Conservation (phyloP, 2,113 vertebrate species). For the Struthidea cinerea region DNA sequence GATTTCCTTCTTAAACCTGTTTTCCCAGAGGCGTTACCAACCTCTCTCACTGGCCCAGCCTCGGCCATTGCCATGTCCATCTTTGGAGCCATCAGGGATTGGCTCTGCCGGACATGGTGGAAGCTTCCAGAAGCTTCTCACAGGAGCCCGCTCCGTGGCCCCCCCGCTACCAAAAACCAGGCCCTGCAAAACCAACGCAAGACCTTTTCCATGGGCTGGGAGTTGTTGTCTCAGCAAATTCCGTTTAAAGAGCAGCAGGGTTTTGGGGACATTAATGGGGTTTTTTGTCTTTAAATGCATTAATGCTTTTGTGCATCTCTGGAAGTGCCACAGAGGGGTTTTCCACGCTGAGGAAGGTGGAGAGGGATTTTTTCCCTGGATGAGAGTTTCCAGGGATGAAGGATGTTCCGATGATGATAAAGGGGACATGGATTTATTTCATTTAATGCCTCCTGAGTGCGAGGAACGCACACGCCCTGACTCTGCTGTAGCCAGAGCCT, state of each 20-base stretch:
- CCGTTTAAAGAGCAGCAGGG: background rate
- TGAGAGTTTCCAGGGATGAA: background rate
- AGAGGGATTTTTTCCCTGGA: background rate
- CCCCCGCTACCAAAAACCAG: no score
- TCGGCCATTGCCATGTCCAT: no score
- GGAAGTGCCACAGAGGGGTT: background rate
- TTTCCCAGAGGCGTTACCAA: no score
- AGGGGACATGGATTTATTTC: background rate
- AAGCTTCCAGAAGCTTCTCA: no score
- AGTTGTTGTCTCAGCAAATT: background rate
- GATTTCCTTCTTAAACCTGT: no score
- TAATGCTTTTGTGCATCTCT: background rate
- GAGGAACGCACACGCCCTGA: accelerated
- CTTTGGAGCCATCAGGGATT: no score
- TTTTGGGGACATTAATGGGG: background rate
- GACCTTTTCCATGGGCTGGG: background rate
- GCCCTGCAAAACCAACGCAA: no score
- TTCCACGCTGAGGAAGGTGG: accelerated
- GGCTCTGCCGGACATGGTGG: no score
- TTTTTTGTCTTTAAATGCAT: background rate
- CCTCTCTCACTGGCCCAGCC: no score
- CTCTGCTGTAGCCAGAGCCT: background rate
- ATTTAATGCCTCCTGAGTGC: background rate
- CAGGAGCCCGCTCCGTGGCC: no score
- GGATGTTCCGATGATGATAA: background rate